These are phyloP conservation scores for Ailurus styani DNA, from an alignment of 2,113 vertebrate species.

Conservation along the genomic window DNA sequence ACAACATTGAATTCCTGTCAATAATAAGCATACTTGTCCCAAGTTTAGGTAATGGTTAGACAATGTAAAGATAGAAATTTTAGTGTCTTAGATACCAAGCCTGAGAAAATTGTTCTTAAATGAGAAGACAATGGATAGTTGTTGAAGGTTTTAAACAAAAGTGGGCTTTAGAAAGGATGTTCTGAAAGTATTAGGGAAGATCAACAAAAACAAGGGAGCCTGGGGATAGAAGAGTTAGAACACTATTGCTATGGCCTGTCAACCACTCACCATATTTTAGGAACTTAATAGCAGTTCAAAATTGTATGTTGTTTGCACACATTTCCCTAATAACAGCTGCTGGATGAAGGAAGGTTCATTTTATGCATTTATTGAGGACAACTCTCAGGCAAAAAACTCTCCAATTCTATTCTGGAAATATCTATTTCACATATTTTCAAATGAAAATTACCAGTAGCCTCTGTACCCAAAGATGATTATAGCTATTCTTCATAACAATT, in stretches of 20 bases:
- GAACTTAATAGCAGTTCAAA: constrained; percentile 8
- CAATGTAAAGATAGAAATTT: neutral
- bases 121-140: neutral
- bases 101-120: neutral
- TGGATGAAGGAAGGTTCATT: constrained; percentile 6
- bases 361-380: neutral
- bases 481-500: neutral
- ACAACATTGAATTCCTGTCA: neutral
- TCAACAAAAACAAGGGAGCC: neutral
- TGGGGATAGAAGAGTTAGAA: neutral
- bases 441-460: neutral
- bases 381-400: neutral
- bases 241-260: neutral
- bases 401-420: neutral
- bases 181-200: neutral
- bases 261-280: neutral
- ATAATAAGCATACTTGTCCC: neutral
- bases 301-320: constrained; percentile 15
- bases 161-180: neutral
- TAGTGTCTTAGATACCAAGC: neutral
- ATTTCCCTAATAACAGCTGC: constrained; percentile 12
- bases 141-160: neutral
- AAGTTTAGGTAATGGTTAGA: neutral
- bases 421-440: constrained; percentile 10
- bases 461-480: neutral